phyloP scores from a whole-genome alignment of 1,140 invertebrate genomes.

The Dinoponera quadriceps region DNA sequence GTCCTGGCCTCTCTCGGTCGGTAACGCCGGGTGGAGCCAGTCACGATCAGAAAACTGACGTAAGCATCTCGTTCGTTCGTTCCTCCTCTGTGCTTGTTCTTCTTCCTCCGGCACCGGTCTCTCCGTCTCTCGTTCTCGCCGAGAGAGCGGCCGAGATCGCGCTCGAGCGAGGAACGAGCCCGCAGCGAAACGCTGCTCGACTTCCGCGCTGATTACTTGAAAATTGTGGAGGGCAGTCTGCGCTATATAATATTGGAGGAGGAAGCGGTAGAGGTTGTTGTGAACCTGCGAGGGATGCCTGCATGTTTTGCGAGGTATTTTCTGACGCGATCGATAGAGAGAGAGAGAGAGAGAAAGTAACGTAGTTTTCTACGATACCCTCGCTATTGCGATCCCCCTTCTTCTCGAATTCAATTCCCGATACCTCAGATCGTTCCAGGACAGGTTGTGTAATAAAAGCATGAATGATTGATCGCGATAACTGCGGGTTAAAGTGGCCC shows the following conservation, averaged over 20 bases:
- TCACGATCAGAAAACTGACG: slow-evolving; percentile 83
- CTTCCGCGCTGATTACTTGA: slow-evolving; percentile 66
- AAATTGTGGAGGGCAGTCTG: slow-evolving; percentile 65
- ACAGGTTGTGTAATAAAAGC: slow-evolving; percentile 26
- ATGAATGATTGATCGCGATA: slow-evolving; percentile 41
- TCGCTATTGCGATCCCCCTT: slow-evolving; percentile 25
- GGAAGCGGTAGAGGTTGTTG: slow-evolving; percentile 45
- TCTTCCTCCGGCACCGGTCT: slow-evolving; percentile 14
- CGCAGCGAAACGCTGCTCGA: slow-evolving; percentile 40
- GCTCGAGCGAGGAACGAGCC: slow-evolving; percentile 29
- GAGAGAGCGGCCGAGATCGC: slow-evolving; percentile 18
- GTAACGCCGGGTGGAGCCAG: slow-evolving; percentile 83
- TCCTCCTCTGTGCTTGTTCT: slow-evolving; percentile 60
- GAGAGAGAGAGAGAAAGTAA: not conserved
- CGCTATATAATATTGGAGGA: slow-evolving; percentile 55
- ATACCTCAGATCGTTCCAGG: not conserved
- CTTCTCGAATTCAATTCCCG: slow-evolving; percentile 20
- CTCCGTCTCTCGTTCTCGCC: slow-evolving; percentile 38
- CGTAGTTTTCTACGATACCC: slow-evolving; percentile 33
- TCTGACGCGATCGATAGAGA: slow-evolving; percentile 22
- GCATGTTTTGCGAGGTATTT: slow-evolving; percentile 30
- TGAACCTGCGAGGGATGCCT: slow-evolving; percentile 44
- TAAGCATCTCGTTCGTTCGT: slow-evolving; percentile 81
- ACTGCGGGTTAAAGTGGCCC: slow-evolving; percentile 10
- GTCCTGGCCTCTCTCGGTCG: slow-evolving; percentile 65